Evolutionary conservation across 2,888 invertebrate species (phyloP), one percentile per base, ranked within the genome.

Genomic region (Epinotia ramella): DNA sequence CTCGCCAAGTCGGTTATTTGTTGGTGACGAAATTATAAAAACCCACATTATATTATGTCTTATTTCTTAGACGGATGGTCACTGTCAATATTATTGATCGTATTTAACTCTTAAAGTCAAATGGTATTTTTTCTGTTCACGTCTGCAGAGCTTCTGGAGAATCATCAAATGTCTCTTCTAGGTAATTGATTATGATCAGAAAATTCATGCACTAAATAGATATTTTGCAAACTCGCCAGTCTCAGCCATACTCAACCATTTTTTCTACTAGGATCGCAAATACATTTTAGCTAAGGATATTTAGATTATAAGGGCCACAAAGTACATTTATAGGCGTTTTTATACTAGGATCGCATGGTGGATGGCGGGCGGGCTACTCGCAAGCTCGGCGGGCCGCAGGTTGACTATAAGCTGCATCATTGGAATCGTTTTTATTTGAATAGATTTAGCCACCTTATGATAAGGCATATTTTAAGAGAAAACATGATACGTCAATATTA

Each of bases 21-120:
- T 76, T 67, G 40, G 28, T 72, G 71, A 72, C 67, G 71, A 71
- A 62, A 72, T 67, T 57, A 67, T 72, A 72, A 72, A 71, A 67
- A 67, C 62, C 62, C 46, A 44, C 60, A 56, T 49, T 49, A 57
- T 56, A 33, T 46, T 69, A 60, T 46, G 69, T 60, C 24, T 44
- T 60, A 68, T 46, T 46, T 44, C 3, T 59, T 60, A n/a, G 44
- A 60, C 40, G 33, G 16, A 68, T 59, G 11, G 11, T 13, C 44
- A 69, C 59, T 46, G 59, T 60, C 59, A 46, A 57, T 69, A 59
- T 24, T 59, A 59, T 40, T 57, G 20, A 18, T 57, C 20, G 20
- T n/a, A 40, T 40, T 67, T 40, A 20, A 20, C 20, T 13, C 56
- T 13, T n/a, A 53, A 49, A 20, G 6, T 20, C 13, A 18, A 44